Base-by-base conservation (phyloP, 2,797 vertebrate genomes). In the Poecile montanus region DNA sequence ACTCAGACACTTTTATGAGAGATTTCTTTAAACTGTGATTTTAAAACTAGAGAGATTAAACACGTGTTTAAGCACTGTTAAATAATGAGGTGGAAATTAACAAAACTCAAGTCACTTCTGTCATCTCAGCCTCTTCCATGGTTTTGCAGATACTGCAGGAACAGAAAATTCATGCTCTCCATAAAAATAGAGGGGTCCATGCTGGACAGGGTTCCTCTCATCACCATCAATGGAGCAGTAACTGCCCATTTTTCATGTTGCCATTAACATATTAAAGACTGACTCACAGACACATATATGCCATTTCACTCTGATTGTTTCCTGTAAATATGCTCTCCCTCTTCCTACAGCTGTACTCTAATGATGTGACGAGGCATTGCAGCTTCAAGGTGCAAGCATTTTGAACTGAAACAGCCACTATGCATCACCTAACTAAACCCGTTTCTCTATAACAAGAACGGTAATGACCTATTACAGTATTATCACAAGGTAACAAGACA, bases 391-490 rank as follows among this genome's bases (percentile, higher is more conserved):
- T 83, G 45, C 85, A 95, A 96, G 92, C 74, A 83, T 75, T 95
- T 94, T 54, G 78, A 90, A 94, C 58, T 65, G 71, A 91, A 96
- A 89, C 81, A 91, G 85, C 14, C 91, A 65, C 89, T 78, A 90
- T 94, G 93, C 75, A 95, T 97, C 97, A 96, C 62, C 79, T 74
- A 87, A 90, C 93, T 80, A 96, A 96, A 96, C 93, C 79, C 54
- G 89, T 89, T 95, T 91, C 91, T 88, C 92, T 85, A 29, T 89
- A 96, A 95, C 96, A 97, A 96, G 96, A 94, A 47, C 84, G 9
- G 96, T 97, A 97, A 97, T 88, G 93, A 97, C 91, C 96, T 96
- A 94, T 97, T 97, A 95, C 94, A 61, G 94, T 90, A 95, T 96
- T 93, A 97, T 97, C 96, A 96, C 81, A 93, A 95, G 94, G 91